Evolutionary conservation across 1,140 invertebrate genomes (phyloP).

Genomic region (Zeugodacus cucurbitae): DNA sequence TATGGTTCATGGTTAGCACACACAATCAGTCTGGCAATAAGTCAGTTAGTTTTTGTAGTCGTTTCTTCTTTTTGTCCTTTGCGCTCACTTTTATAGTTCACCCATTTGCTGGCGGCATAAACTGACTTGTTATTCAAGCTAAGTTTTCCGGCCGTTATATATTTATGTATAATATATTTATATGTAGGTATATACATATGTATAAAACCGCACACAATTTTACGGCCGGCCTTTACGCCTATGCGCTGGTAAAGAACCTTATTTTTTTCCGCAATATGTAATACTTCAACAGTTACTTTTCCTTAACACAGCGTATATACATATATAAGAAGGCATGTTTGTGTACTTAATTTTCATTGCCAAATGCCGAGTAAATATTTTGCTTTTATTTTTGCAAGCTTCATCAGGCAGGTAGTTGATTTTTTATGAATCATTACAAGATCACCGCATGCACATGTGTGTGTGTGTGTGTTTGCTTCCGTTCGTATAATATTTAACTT

Average conservation of each 20-base stretch:
- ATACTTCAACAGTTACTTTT: neutral
- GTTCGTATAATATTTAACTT: neutral
- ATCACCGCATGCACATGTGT: neutral
- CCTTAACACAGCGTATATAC: neutral
- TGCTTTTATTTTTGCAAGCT: neutral
- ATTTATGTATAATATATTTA: neutral
- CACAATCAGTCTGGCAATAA: neutral
- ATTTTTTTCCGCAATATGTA: neutral
- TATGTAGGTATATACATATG: neutral
- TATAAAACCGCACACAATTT: neutral
- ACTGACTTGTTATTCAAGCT: neutral
- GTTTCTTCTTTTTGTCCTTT: neutral
- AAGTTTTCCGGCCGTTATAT: neutral
- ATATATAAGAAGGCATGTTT: neutral
- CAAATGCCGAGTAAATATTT: neutral
- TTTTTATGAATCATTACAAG: neutral
- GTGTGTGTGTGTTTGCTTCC: neutral
- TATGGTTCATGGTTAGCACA: neutral
- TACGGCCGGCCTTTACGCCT: neutral
- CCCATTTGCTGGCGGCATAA: neutral
- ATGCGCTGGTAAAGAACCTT: neutral
- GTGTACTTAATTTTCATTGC: neutral
- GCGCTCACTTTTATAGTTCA: neutral
- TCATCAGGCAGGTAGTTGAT: neutral
- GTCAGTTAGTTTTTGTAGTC: neutral